Evolutionary conservation across 1,140 invertebrate species (phyloP).

Genomic region (Cydia splendana): DNA sequence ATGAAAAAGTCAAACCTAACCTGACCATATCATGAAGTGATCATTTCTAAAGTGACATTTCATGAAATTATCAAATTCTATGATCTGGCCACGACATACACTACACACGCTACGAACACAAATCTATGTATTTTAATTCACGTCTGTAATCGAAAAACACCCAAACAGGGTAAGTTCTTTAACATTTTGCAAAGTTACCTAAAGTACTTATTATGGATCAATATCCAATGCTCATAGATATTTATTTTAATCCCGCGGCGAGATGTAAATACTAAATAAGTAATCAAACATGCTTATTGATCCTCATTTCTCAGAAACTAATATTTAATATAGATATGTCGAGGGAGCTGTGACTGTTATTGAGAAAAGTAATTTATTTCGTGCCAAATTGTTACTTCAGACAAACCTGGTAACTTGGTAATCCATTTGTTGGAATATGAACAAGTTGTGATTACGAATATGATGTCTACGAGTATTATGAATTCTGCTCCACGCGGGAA

Average conservation of each 20-base stretch:
- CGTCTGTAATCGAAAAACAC: neutral
- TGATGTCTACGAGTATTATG: too few relatives aligned
- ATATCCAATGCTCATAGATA: neutral
- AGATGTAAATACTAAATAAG: neutral
- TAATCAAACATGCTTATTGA: neutral
- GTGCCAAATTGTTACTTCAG: neutral
- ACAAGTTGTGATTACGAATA: neutral
- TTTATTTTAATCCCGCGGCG: constrained; percentile 5
- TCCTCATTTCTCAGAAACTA: neutral
- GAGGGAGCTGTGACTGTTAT: constrained; percentile 14
- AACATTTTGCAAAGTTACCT: neutral
- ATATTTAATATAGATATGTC: neutral
- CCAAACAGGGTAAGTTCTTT: too few relatives aligned
- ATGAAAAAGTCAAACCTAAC: too few relatives aligned
- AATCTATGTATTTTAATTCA: neutral
- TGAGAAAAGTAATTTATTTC: constrained; percentile 29
- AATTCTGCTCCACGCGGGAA: too few relatives aligned
- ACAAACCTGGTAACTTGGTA: neutral
- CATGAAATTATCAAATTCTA: too few relatives aligned
- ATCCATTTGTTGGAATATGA: neutral
- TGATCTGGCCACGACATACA: neutral
- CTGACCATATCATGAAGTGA: too few relatives aligned
- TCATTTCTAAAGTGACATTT: too few relatives aligned
- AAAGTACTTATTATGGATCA: neutral
- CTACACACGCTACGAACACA: neutral